Evolutionary conservation across 2,888 invertebrate genomes (phyloP), one percentile per base, ranked within the genome.

Genomic region (Napeogenes sylphis): DNA sequence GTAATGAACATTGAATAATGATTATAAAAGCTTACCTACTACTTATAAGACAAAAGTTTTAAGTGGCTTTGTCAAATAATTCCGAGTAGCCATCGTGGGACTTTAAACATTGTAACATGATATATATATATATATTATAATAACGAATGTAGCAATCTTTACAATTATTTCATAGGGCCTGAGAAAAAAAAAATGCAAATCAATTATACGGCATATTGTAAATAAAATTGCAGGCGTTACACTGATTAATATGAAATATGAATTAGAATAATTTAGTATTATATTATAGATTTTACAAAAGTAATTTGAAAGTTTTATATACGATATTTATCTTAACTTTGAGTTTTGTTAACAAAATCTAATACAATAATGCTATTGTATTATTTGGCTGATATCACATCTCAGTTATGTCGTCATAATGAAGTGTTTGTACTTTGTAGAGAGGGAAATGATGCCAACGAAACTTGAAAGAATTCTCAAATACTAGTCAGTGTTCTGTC

Each of bases 401-500:
- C 56, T 46, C 56, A 45, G 56, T 51, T 45, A 45, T 56, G 58
- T 62, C 62, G 64, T 67, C 63, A 65, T 46, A 47, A 54, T 46
- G 64, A 64, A 53, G 45, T 54, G 35, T 33, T 45, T 38, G 21
- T 32, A 12, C n/a, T 33, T 38, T 14, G 60, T 65, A 68, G 71
- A 67, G 66, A 68, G 71, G 70, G 72, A 69, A 68, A 66, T 62
- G 68, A 70, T 70, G 72, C 71, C 72, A 74, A 69, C 68, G 68
- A 69, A 51, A 51, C 51, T 51, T 30, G 30, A 51, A 70, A 68
- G 68, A 68, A 65, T 61, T 69, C 67, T 67, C 58, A 55, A 69
- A 71, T 65, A 66, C 67, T 65, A 66, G 68, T 66, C 10, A 3
- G 42, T 10, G 10, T 42, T 42, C 12, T 42, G 42, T 10, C 42